Percentiles rank a stretch among this genome's conserved stretches.
Conservation (phyloP, 2,888 invertebrate species). For the Himalopsyche anomala region DNA sequence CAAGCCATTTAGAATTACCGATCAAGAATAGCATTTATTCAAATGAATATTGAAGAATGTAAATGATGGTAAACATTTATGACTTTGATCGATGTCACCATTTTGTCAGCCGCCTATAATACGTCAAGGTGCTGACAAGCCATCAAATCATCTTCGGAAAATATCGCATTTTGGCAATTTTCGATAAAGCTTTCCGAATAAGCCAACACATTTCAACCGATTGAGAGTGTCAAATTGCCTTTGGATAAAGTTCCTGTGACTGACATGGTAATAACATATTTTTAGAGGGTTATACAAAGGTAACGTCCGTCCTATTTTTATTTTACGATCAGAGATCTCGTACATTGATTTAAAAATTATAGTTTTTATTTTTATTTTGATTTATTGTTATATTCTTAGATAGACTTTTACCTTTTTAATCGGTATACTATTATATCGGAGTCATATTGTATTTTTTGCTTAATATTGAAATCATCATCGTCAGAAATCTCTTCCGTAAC, state of each 20-base stretch:
- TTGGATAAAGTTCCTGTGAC: constrained; percentile 2
- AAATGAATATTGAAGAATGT: constrained; percentile 2
- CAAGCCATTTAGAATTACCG: neutral
- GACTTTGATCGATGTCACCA: constrained; percentile 19
- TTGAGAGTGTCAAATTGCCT: neutral
- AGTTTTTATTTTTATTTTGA: neutral
- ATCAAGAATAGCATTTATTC: neutral
- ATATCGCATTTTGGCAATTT: neutral
- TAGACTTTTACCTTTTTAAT: too few species aligned
- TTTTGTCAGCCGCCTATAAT: neutral
- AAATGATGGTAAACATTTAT: constrained; percentile 23
- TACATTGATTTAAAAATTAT: neutral
- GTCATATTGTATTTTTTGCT: too few species aligned
- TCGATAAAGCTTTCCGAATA: neutral
- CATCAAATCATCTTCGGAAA: constrained; percentile 9
- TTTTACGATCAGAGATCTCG: neutral
- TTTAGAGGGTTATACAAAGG: neutral
- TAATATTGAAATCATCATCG: too few species aligned
- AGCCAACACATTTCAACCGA: constrained; percentile 3
- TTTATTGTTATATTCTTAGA: too few species aligned
- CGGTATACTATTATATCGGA: too few species aligned
- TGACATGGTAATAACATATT: constrained; percentile 9
- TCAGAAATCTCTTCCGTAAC: too few species aligned
- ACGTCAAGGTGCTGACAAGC: constrained; percentile 16
- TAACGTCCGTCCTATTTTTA: neutral